Evolutionary conservation across 2,797 vertebrate species (phyloP).

Genomic region (Microctenopoma stevenorrisi): DNA sequence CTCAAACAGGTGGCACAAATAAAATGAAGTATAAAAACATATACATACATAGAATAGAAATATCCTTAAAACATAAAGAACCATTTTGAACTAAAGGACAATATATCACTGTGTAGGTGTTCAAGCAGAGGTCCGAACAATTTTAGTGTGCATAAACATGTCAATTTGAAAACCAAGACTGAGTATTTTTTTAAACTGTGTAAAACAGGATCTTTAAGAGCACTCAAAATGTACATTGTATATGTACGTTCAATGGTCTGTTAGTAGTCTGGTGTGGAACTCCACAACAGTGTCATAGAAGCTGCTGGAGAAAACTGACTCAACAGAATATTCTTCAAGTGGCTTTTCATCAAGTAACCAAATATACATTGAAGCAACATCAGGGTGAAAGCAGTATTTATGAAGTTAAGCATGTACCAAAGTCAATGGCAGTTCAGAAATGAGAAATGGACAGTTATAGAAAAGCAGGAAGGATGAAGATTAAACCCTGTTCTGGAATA

Average conservation of each 20-base stretch:
- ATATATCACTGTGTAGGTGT: too few relatives aligned
- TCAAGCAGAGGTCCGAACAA: too few relatives aligned
- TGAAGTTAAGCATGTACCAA: too few relatives aligned
- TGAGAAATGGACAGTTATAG: not conserved
- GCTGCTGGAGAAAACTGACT: not conserved
- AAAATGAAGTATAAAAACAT: not conserved
- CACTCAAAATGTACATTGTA: not conserved
- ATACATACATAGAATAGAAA: not conserved
- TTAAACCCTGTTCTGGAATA: not conserved
- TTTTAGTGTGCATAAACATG: not conserved
- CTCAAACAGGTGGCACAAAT: not conserved
- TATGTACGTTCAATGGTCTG: too few relatives aligned
- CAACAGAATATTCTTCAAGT: not conserved
- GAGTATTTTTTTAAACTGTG: too few relatives aligned
- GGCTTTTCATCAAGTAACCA: not conserved
- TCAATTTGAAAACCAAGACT: too few relatives aligned
- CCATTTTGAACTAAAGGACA: not conserved
- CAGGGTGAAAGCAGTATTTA: not conserved
- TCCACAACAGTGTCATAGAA: not conserved
- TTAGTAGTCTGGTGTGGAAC: not conserved
- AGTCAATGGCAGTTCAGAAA: not conserved
- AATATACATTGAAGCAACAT: not conserved
- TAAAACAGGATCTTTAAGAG: not conserved
- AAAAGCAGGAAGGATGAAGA: not conserved
- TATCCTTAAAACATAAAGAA: not conserved